Percentiles rank a stretch among this genome's conserved stretches.
Evolutionary conservation across 1,140 invertebrate species (phyloP).

Genomic region (Acyrthosiphon pisum): DNA sequence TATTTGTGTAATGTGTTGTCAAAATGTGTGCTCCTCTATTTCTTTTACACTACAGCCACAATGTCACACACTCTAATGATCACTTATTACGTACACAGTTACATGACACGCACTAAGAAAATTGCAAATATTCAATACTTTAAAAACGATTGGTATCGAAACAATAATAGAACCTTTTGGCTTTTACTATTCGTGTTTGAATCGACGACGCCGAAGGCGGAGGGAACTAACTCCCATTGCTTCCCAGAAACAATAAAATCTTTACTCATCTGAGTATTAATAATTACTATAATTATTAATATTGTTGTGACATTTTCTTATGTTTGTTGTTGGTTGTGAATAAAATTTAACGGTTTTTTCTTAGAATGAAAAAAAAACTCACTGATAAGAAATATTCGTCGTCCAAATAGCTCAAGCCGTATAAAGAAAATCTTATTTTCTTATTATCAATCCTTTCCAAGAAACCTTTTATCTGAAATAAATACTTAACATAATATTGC

Average conservation of each 20-base stretch:
- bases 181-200: not conserved
- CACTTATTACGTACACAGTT: not conserved
- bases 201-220: too few relatives aligned
- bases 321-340: not conserved
- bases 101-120: not conserved
- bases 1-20: too few relatives aligned
- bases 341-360: not conserved
- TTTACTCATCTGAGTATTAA: not conserved
- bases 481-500: not conserved
- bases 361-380: not conserved
- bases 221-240: not conserved
- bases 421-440: slow-evolving; percentile 52
- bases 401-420: slow-evolving; percentile 48
- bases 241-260: not conserved
- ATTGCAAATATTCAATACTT: not conserved
- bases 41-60: not conserved
- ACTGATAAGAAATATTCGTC: slow-evolving; percentile 57
- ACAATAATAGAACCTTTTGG: not conserved
- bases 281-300: not conserved
- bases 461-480: slow-evolving; percentile 51
- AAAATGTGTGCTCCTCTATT: not conserved
- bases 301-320: not conserved
- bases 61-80: not conserved
- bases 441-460: slow-evolving; percentile 52
- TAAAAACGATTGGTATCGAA: not conserved